Percentiles rank a stretch among this genome's conserved stretches.
phyloP scores from a whole-genome alignment of 2,797 vertebrate genomes.

The Hipposideros larvatus region DNA sequence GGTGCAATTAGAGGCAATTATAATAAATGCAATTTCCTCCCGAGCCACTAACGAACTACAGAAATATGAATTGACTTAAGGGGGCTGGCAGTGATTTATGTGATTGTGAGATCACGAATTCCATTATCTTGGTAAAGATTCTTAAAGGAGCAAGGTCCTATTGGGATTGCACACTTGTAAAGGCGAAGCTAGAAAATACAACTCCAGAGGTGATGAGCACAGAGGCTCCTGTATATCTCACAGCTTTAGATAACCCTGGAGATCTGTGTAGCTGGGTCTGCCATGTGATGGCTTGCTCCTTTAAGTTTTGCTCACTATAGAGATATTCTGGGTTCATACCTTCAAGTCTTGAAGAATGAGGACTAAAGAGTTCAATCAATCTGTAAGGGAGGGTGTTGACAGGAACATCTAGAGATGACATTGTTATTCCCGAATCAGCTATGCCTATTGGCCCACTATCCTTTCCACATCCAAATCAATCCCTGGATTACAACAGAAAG shows the following conservation, averaged over 20 bases:
- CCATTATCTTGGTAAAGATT: conserved; percentile 79
- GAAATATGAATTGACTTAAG: conserved; percentile 91
- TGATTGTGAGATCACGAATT: conserved; percentile 84
- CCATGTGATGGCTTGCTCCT: not conserved
- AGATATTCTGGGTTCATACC: not conserved
- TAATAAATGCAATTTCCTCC: conserved; percentile 93
- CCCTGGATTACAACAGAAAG: not conserved
- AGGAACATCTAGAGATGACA: not conserved
- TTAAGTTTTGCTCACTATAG: not conserved
- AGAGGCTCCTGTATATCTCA: too few species aligned
- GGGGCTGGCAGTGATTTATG: conserved; percentile 89
- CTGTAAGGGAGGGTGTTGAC: not conserved
- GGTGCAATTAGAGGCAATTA: conserved; percentile 93
- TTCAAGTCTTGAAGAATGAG: conserved; percentile 20
- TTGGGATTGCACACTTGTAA: conserved; percentile 51
- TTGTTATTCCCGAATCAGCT: not conserved
- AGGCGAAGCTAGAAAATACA: not conserved
- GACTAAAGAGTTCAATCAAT: not conserved
- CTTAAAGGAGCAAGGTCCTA: conserved; percentile 80
- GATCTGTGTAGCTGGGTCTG: not conserved
- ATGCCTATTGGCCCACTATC: not conserved
- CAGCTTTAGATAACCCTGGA: not conserved
- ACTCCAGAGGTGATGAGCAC: fast-evolving
- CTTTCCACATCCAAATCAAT: conserved; percentile 8
- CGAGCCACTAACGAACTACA: conserved; percentile 90